Evolutionary conservation across 2,888 invertebrate species (phyloP), one percentile per base, ranked within the genome.

Genomic region (Drosophila rellima): DNA sequence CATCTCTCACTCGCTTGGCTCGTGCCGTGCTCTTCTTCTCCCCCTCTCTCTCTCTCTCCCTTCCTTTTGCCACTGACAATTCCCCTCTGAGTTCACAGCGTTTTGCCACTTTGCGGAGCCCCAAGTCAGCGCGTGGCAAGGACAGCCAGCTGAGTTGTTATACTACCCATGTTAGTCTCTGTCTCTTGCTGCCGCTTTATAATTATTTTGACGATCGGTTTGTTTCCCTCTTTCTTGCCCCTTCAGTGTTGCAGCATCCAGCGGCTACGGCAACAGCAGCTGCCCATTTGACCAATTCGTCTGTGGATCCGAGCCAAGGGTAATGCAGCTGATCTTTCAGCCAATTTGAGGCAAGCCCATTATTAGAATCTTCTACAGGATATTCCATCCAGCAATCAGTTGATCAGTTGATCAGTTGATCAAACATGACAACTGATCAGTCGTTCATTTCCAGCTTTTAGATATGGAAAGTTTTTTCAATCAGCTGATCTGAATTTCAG

Each of bases 111-210:
- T 56, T 35, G 55, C 47, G 59, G n/a, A 47, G 63, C 79, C 42
- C 61, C 68, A 56, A 70, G 59, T 76, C 54, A 60, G 76, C 76
- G 79, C 67, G 78, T 78, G 78, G 57, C 69, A 73, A 62, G 69
- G 69, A 69, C 69, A 74, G 39, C 51, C 72, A 63, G 72, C 70
- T 55, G 56, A 66, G 63, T 39, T 50, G 18, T 54, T 54, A 13
- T 26, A 7, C 26, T 1, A n/a, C n/a, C n/a, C n/a, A n/a, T n/a
- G n/a, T n/a, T 31, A 37, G 31, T 57, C 35, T 42, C 18, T 23
- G 7, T 56, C 1, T 54, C 23, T 57, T 51, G 47, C 18, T 52
- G 64, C 70, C 57, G 71, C 78, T 57, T 72, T 76, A 72, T 79
- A 79, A 79, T 79, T 79, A 79, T 68, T 65, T 73, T 70, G 66